Percentiles rank a stretch among this genome's conserved stretches.
Evolutionary conservation across 2,797 vertebrate species (phyloP).

Genomic region (Syngnathus acus): DNA sequence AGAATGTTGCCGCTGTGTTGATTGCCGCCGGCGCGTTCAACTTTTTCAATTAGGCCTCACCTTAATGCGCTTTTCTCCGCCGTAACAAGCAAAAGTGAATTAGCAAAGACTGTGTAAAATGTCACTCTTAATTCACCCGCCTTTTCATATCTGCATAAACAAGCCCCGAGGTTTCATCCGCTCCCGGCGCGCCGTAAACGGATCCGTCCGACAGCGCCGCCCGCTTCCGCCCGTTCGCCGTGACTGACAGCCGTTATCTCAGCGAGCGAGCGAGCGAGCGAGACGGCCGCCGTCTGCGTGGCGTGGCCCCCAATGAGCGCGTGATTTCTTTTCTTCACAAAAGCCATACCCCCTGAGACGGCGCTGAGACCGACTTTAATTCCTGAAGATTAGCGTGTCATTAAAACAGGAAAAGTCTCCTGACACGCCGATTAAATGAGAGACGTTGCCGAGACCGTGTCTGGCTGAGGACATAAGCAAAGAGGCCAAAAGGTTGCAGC

Average conservation of each 20-base stretch:
- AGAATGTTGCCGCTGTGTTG: conserved; percentile 7
- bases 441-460: neutral
- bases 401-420: conserved; percentile 26
- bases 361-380: conserved; percentile 23
- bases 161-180: conserved; percentile 17
- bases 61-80: conserved; percentile 17
- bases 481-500: too few relatives aligned
- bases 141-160: conserved; percentile 11
- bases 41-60: conserved; percentile 15
- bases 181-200: conserved; percentile 5
- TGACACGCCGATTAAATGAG: neutral
- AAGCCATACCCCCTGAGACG: conserved; percentile 33
- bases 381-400: conserved; percentile 47
- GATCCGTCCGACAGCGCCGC: conserved; percentile 4
- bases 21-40: conserved; percentile 15
- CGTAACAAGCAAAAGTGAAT: conserved; percentile 1
- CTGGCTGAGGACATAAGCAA: conserved; percentile 4
- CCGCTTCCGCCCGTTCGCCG: neutral
- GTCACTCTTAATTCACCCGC: conserved; percentile 24
- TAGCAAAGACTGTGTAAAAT: conserved; percentile 18
- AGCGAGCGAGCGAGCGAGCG: neutral
- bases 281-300: conserved; percentile 15
- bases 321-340: neutral
- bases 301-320: conserved; percentile 15
- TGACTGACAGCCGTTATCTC: conserved; percentile 50